Evolutionary conservation across 2,888 invertebrate genomes (phyloP).

Genomic region (Clivina fossor): DNA sequence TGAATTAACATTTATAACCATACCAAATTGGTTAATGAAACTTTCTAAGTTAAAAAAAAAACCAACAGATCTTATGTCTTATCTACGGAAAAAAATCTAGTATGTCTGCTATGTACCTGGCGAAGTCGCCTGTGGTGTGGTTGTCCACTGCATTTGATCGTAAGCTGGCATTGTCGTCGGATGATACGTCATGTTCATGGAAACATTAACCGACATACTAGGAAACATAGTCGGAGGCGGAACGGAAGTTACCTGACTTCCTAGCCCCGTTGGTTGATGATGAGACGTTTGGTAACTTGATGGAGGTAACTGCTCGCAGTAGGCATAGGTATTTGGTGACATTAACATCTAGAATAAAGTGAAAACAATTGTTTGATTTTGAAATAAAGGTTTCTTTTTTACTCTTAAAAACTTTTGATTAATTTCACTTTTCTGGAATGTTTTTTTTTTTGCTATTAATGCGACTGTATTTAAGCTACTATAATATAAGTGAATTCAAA

Average conservation of each 20-base stretch:
- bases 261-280: conserved; percentile 37
- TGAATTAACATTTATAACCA: too few relatives aligned
- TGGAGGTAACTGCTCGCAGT: conserved; percentile 45
- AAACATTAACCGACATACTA: conserved; percentile 95
- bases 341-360: conserved; percentile 62
- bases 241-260: conserved; percentile 37
- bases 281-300: conserved; percentile 4
- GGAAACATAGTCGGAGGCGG: conserved; percentile 67
- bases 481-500: too few relatives aligned
- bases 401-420: too few relatives aligned
- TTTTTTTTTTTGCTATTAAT: too few relatives aligned
- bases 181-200: conserved; percentile 98
- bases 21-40: too few relatives aligned
- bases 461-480: too few relatives aligned
- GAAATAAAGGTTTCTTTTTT: too few relatives aligned
- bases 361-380: background rate
- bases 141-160: conserved; percentile 65
- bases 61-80: too few relatives aligned
- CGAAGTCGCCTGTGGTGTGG: conserved; percentile 59
- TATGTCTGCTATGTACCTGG: conserved; percentile 50
- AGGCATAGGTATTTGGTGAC: conserved; percentile 55
- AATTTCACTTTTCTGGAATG: too few relatives aligned
- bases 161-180: conserved; percentile 18
- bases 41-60: too few relatives aligned
- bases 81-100: too few relatives aligned